These are phyloP conservation scores for Antheraea yamamai DNA, from an alignment of 2,888 invertebrate genomes.

Conservation along the genomic window DNA sequence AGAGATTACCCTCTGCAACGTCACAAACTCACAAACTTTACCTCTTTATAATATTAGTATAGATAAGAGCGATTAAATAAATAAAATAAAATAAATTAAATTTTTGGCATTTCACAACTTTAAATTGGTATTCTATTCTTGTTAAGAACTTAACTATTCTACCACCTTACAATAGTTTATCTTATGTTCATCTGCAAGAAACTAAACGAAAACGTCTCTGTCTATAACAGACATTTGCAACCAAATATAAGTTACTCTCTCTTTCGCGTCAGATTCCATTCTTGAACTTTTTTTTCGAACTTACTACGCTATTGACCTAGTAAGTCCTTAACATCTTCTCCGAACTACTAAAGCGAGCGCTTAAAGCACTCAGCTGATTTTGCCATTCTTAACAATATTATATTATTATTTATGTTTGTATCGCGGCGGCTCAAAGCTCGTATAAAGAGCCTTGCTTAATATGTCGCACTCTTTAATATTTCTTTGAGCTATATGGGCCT, in stretches of 20 bases:
- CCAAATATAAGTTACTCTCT: constrained; percentile 5
- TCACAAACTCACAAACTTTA: no score
- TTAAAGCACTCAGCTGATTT: no score
- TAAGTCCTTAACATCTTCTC: no score
- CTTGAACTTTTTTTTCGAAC: no score
- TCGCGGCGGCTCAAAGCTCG: constrained; percentile 44
- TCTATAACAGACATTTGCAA: constrained; percentile 7
- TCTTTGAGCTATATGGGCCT: constrained; percentile 41
- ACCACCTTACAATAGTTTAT: neutral
- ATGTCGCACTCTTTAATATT: constrained; percentile 39
- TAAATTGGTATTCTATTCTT: neutral
- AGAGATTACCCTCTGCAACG: no score
- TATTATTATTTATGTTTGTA: constrained; percentile 27
- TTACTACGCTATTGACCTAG: no score
- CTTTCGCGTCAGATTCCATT: no score
- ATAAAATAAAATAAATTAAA: neutral
- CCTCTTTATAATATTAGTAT: no score
- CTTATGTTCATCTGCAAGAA: constrained; percentile 9
- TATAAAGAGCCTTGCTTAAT: constrained; percentile 38
- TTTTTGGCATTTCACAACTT: neutral
- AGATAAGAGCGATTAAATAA: neutral
- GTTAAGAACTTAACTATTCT: neutral
- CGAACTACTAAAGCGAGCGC: no score
- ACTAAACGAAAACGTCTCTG: constrained; percentile 26
- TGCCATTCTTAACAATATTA: no score